Percentiles rank a stretch among this genome's conserved stretches.
These are phyloP conservation scores for Melanocharis versteri DNA, from an alignment of 2,113 vertebrate species.

Conservation along the genomic window DNA sequence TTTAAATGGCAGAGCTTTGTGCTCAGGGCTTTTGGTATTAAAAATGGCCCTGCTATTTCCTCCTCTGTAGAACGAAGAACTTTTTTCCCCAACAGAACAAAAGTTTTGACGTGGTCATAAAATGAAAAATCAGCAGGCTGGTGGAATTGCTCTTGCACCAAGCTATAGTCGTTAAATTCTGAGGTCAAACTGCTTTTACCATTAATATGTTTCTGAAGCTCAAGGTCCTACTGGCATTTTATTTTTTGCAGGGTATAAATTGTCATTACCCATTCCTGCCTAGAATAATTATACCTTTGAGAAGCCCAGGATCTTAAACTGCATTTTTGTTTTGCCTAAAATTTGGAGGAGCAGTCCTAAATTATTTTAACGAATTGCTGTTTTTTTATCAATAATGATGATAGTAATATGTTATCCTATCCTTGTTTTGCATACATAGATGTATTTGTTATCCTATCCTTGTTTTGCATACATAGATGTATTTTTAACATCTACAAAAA, in stretches of 20 bases:
- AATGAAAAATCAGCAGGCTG: background rate
- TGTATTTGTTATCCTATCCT: background rate
- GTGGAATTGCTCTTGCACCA: background rate
- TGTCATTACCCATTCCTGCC: background rate
- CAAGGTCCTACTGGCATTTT: background rate
- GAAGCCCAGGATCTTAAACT: background rate
- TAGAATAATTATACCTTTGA: background rate
- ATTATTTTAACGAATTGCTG: background rate
- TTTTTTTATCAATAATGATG: background rate
- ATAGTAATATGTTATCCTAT: background rate
- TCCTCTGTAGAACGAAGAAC: background rate
- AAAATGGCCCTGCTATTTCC: background rate
- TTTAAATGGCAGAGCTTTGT: slow-evolving; percentile 23
- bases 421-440: background rate
- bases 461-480: background rate
- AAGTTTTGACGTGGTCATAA: background rate
- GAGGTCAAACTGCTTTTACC: background rate
- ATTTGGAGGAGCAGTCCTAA: background rate
- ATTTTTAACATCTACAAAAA: background rate
- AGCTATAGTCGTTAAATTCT: background rate
- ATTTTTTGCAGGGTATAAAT: background rate
- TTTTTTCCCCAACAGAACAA: background rate
- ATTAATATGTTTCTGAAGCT: background rate
- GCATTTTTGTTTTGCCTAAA: background rate
- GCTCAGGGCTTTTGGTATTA: background rate